Conservation (phyloP, 2,113 vertebrate species). For the Natator depressus region DNA sequence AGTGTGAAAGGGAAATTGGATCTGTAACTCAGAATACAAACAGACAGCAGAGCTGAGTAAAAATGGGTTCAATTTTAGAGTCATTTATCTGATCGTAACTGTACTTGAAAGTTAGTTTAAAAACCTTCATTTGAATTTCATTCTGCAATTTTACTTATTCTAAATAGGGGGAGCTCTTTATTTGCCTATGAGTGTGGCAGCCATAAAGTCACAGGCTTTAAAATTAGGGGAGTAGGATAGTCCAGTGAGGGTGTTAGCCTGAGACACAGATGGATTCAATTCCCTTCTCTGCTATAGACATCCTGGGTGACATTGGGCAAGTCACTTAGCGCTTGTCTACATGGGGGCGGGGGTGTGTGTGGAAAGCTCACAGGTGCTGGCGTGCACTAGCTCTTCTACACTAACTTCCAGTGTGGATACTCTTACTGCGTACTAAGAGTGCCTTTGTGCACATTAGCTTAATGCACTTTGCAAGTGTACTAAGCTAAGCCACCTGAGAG, state of each 20-base stretch:
- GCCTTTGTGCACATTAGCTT: background rate
- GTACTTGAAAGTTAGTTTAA: background rate
- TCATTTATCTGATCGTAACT: background rate
- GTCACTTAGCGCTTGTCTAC: background rate
- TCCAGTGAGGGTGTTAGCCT: background rate
- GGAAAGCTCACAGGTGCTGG: background rate
- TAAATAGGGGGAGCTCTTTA: background rate
- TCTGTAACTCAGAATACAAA: background rate
- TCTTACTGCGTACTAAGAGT: background rate
- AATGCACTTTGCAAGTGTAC: background rate
- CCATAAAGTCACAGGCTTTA: background rate
- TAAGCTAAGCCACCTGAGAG: background rate
- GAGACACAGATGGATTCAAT: background rate
- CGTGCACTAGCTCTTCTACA: background rate
- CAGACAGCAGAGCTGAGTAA: background rate
- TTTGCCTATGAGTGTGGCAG: background rate
- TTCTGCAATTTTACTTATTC: background rate
- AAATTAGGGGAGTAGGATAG: background rate
- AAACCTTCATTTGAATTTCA: background rate
- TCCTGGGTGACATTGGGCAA: background rate
- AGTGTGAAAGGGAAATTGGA: background rate
- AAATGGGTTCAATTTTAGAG: background rate
- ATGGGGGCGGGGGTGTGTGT: background rate
- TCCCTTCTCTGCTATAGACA: background rate
- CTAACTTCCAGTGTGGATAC: background rate